Evolutionary conservation across 2,888 invertebrate species (phyloP).

Genomic region (Drosophila tanythrix): DNA sequence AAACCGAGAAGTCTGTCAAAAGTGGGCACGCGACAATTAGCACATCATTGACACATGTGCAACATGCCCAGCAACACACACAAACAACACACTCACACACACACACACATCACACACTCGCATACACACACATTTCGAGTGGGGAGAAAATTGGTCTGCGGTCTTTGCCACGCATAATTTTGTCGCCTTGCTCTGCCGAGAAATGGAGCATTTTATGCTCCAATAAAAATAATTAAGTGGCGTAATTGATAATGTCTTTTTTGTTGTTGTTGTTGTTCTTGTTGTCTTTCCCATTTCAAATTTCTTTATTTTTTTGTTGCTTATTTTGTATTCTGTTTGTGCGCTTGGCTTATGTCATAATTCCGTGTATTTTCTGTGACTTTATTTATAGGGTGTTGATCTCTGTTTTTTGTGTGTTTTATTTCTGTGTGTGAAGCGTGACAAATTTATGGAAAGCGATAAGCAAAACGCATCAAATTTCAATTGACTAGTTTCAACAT

Average conservation of each 20-base stretch:
- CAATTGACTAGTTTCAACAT: slow-evolving; percentile 44
- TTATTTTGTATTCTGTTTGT: slow-evolving; percentile 8
- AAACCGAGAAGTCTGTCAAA: slow-evolving; percentile 37
- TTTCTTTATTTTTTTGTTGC: slow-evolving; percentile 29
- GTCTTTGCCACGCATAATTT: slow-evolving; percentile 1
- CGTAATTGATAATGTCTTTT: slow-evolving; percentile 79
- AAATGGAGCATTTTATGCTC: slow-evolving; percentile 80
- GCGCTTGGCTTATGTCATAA: slow-evolving; percentile 46
- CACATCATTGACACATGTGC: slow-evolving; percentile 78
- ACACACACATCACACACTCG: slow-evolving; percentile 9
- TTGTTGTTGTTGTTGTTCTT: slow-evolving; percentile 5
- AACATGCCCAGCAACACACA: slow-evolving; percentile 28
- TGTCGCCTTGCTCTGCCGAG: slow-evolving; percentile 50
- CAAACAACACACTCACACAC: slow-evolving; percentile 8
- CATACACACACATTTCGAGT: slow-evolving; percentile 1
- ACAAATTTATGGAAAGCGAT: slow-evolving; percentile 60
- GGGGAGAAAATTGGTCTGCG: slow-evolving; percentile 20
- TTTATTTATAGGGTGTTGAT: slow-evolving; percentile 31
- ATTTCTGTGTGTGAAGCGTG: slow-evolving; percentile 46
- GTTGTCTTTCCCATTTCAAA: slow-evolving; percentile 12
- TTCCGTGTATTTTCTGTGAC: slow-evolving; percentile 30
- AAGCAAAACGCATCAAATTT: slow-evolving; percentile 52
- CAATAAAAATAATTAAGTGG: slow-evolving; percentile 80
- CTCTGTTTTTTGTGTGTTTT: background rate
- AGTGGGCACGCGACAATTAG: slow-evolving; percentile 78